A percentile compares a stretch with the other conserved stretches of the same genome.
These are phyloP conservation scores for Mesorhabditis spiculigera DNA, from an alignment of 2,888 invertebrate genomes.

Conservation along the genomic window DNA sequence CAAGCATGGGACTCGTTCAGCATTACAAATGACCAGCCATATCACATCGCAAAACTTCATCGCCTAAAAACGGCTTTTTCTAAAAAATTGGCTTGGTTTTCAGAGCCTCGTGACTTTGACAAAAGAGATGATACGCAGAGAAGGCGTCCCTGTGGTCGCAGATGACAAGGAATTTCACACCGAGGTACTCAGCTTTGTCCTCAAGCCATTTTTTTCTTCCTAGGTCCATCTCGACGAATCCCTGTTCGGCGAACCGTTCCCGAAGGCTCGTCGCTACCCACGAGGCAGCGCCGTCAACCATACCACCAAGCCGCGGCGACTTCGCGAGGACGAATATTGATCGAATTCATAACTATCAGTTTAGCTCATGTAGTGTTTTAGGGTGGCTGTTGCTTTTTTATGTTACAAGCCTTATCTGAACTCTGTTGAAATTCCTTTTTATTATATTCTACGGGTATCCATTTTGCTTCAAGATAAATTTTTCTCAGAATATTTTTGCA, in stretches of 20 bases:
- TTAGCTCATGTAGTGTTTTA: too few species aligned
- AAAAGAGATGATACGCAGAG: conserved; percentile 43
- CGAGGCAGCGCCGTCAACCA: conserved; percentile 45
- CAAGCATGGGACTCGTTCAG: too few species aligned
- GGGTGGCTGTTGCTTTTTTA: too few species aligned
- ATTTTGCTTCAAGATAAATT: too few species aligned
- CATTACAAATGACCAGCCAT: too few species aligned
- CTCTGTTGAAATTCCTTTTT: too few species aligned
- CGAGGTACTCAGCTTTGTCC: conserved; percentile 21
- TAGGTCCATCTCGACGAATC: conserved; percentile 17
- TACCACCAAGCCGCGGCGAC: conserved; percentile 42
- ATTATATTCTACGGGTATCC: too few species aligned
- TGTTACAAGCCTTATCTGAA: too few species aligned
- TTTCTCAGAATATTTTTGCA: too few species aligned
- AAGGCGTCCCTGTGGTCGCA: conserved; percentile 40
- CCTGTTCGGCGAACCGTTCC: conserved; percentile 43
- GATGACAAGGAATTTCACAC: conserved; percentile 32
- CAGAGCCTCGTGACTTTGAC: conserved; percentile 48
- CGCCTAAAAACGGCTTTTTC: not conserved
- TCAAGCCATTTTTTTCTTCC: not conserved
- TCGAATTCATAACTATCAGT: not conserved
- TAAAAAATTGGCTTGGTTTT: conserved; percentile 10
- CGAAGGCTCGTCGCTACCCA: conserved; percentile 34
- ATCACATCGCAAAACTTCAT: not conserved
- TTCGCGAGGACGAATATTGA: conserved; percentile 47